Percentiles rank a stretch among this genome's conserved stretches.
Evolutionary conservation across 2,888 invertebrate species (phyloP).

Genomic region (Pristionchus arcanus): DNA sequence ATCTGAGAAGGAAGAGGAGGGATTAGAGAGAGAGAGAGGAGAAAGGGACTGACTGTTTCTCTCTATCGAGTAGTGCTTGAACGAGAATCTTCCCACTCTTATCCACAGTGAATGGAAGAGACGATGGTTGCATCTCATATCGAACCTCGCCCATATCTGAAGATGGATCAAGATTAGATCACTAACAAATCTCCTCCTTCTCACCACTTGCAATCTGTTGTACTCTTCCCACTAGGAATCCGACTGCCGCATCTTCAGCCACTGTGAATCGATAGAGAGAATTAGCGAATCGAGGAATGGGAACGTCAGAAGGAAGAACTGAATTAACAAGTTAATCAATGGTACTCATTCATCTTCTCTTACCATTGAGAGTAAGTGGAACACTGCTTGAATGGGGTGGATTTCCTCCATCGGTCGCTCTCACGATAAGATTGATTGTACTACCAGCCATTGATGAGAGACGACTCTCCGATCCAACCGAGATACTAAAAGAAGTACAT

Average conservation of each 20-base stretch:
- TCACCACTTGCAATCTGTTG: slow-evolving; percentile 64
- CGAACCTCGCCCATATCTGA: slow-evolving; percentile 64
- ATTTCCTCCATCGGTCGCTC: slow-evolving; percentile 89
- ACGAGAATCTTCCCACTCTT: slow-evolving; percentile 91
- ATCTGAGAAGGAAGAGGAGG: background rate
- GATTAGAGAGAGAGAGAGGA: background rate
- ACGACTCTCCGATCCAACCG: slow-evolving; percentile 32
- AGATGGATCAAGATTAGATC: background rate
- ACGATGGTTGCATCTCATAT: slow-evolving; percentile 63
- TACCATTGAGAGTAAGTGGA: slow-evolving; percentile 88
- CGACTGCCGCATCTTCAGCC: slow-evolving; percentile 87
- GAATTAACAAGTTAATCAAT: background rate
- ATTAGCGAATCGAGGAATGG: slow-evolving; percentile 87
- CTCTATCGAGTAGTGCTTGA: slow-evolving; percentile 91
- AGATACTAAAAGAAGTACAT: background rate
- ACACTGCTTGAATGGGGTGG: slow-evolving; percentile 87
- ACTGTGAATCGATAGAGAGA: slow-evolving; percentile 88
- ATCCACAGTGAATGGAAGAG: slow-evolving; percentile 86
- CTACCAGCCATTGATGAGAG: background rate
- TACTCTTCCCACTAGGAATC: slow-evolving; percentile 79
- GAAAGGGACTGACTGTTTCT: slow-evolving; percentile 83
- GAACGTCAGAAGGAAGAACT: slow-evolving; percentile 59
- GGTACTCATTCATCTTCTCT: slow-evolving; percentile 54
- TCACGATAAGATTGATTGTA: slow-evolving; percentile 90
- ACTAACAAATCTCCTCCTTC: background rate